These are phyloP conservation scores for Leptoteleia sp. DNA, from an alignment of 1,140 invertebrate species.

Conservation along the genomic window DNA sequence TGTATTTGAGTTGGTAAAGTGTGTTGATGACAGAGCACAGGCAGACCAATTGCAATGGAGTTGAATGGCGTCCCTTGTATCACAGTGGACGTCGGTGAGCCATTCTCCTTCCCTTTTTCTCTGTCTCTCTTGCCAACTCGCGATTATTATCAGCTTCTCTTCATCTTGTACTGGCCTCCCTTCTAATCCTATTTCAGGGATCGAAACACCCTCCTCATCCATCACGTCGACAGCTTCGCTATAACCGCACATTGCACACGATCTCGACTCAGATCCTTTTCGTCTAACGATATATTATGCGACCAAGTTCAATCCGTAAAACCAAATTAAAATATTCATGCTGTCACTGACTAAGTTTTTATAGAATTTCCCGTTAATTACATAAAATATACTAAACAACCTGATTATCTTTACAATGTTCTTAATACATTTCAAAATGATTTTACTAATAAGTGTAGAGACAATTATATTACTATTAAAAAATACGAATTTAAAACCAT, in stretches of 20 bases:
- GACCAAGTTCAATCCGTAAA: slow-evolving; percentile 38
- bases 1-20: slow-evolving; percentile 79
- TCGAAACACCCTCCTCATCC: slow-evolving; percentile 75
- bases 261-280: slow-evolving; percentile 69
- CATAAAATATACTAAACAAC: too few species aligned
- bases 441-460: too few species aligned
- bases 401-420: too few species aligned
- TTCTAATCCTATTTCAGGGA: slow-evolving; percentile 69
- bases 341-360: slow-evolving; percentile 54
- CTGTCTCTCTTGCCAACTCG: slow-evolving; percentile 45
- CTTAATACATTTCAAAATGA: too few species aligned
- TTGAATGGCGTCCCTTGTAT: slow-evolving; percentile 76
- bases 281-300: slow-evolving; percentile 62
- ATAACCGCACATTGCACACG: slow-evolving; percentile 74
- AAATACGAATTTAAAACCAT: too few species aligned
- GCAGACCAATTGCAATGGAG: slow-evolving; percentile 76
- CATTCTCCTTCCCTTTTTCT: slow-evolving; percentile 60
- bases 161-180: slow-evolving; percentile 52
- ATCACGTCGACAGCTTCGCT: slow-evolving; percentile 79
- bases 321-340: slow-evolving; percentile 70
- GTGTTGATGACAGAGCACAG: slow-evolving; percentile 78
- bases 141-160: slow-evolving; percentile 58
- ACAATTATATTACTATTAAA: too few species aligned
- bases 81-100: slow-evolving; percentile 71
- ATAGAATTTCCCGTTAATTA: too few species aligned